Evolutionary conservation across 2,888 invertebrate genomes (phyloP).

Genomic region (Hoplodrina blanda): DNA sequence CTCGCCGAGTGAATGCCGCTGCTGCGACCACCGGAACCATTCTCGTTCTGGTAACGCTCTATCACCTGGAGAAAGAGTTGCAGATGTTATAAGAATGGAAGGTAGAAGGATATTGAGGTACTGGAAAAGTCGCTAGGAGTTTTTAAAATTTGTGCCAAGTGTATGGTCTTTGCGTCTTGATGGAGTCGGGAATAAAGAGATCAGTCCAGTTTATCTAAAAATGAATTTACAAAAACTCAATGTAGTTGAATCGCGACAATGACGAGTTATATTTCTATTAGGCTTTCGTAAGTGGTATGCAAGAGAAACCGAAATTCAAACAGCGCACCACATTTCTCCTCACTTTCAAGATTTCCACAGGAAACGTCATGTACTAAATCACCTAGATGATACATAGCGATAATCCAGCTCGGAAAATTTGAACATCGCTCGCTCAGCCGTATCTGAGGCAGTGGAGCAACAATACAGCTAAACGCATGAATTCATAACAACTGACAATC

Average conservation of each 20-base stretch:
- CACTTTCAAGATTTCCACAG: slow-evolving; percentile 57
- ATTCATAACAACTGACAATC: slow-evolving; percentile 58
- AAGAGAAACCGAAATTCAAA: slow-evolving; percentile 46
- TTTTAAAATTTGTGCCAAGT: too few relatives aligned
- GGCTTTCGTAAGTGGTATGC: slow-evolving; percentile 39
- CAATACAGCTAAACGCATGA: slow-evolving; percentile 52
- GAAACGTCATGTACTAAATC: slow-evolving; percentile 51
- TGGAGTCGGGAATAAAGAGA: not conserved
- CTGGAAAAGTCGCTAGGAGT: too few relatives aligned
- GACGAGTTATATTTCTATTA: slow-evolving; percentile 9
- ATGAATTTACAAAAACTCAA: not conserved
- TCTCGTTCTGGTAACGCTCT: slow-evolving; percentile 91
- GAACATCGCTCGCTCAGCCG: slow-evolving; percentile 48
- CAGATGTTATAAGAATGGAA: not conserved
- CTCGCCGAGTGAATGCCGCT: slow-evolving; percentile 90
- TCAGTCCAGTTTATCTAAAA: not conserved
- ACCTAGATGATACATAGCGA: slow-evolving; percentile 43
- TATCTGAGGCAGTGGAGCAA: slow-evolving; percentile 57
- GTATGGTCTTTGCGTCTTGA: not conserved
- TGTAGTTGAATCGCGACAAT: not conserved
- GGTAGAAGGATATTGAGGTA: not conserved
- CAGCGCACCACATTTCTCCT: slow-evolving; percentile 28
- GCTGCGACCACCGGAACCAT: slow-evolving; percentile 90
- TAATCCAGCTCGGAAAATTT: slow-evolving; percentile 47
- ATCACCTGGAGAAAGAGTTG: slow-evolving; percentile 89